Percentiles rank a stretch among this genome's conserved stretches.
phyloP scores from a whole-genome alignment of 2,113 vertebrate genomes.

The Meles meles region DNA sequence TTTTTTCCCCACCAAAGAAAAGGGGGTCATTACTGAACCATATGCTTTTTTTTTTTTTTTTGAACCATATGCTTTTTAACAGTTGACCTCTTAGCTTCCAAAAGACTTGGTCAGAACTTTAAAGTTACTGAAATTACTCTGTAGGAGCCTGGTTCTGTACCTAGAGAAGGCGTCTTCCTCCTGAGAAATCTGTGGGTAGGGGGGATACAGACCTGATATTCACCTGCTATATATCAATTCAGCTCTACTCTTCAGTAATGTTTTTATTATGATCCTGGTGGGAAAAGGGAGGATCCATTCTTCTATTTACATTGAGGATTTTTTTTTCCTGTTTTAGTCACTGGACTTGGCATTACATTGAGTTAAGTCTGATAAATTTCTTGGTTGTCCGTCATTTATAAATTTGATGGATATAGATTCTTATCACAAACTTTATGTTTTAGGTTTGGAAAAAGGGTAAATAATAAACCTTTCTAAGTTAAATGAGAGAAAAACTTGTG shows the following conservation, averaged over 20 bases:
- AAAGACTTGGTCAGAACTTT: background rate
- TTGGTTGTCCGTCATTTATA: background rate
- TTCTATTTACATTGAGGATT: background rate
- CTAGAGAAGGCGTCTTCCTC: background rate
- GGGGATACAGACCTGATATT: background rate
- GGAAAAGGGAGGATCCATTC: background rate
- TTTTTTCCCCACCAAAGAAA: background rate
- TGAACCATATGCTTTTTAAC: background rate
- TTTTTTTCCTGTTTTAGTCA: background rate
- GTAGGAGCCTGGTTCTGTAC: background rate
- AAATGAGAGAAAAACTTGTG: background rate
- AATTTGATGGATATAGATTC: background rate
- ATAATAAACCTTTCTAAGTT: background rate
- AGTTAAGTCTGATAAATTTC: background rate
- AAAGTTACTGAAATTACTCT: background rate
- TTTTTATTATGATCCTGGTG: background rate
- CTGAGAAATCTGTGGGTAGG: background rate
- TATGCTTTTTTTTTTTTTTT: background rate
- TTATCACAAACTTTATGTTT: background rate
- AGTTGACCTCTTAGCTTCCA: background rate
- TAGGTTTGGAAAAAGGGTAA: background rate
- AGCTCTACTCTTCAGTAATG: background rate
- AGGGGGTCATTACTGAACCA: background rate
- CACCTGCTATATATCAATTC: background rate
- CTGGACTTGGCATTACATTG: background rate